Conservation (phyloP, 37 sponge, comb jelly and placozoan genomes). For the Eunapius fragilis region DNA sequence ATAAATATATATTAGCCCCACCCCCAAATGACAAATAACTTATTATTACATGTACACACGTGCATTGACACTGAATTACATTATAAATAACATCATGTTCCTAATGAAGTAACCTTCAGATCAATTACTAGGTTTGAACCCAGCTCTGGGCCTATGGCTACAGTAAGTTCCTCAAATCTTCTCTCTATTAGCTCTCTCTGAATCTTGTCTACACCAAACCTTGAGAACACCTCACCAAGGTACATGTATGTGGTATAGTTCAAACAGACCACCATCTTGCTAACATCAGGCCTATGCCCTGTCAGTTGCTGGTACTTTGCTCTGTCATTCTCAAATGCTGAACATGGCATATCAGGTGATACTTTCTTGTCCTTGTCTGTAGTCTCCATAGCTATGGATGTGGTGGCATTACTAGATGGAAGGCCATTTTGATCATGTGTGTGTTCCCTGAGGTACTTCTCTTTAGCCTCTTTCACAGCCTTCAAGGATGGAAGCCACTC, state of each 20-base stretch:
- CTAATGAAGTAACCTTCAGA: slow-evolving; percentile 34
- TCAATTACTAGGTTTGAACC: slow-evolving; percentile 58
- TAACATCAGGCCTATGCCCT: slow-evolving; percentile 20
- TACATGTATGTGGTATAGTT: slow-evolving; percentile 54
- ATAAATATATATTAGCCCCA: no score
- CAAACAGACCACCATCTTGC: slow-evolving; percentile 62
- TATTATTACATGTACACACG: no score
- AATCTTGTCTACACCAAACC: not conserved
- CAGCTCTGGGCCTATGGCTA: slow-evolving; percentile 59
- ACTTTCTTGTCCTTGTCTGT: not conserved
- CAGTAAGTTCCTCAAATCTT: slow-evolving; percentile 47
- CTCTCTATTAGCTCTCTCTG: slow-evolving; percentile 59
- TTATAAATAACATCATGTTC: no score
- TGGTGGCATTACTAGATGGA: not conserved
- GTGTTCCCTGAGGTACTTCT: slow-evolving; percentile 10
- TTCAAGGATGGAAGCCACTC: slow-evolving; percentile 66
- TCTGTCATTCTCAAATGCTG: slow-evolving; percentile 39
- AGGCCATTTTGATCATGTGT: not conserved
- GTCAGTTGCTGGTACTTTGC: slow-evolving; percentile 8
- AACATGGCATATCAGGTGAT: slow-evolving; percentile 10
- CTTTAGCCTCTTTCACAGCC: slow-evolving; percentile 47
- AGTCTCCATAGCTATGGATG: not conserved
- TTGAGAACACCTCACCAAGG: slow-evolving; percentile 49
- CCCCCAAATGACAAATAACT: no score
- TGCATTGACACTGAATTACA: no score